A percentile compares a stretch with the other conserved stretches of the same genome.
Evolutionary conservation across 2,888 invertebrate species (phyloP).

Genomic region (Pristionchus japonicus): DNA sequence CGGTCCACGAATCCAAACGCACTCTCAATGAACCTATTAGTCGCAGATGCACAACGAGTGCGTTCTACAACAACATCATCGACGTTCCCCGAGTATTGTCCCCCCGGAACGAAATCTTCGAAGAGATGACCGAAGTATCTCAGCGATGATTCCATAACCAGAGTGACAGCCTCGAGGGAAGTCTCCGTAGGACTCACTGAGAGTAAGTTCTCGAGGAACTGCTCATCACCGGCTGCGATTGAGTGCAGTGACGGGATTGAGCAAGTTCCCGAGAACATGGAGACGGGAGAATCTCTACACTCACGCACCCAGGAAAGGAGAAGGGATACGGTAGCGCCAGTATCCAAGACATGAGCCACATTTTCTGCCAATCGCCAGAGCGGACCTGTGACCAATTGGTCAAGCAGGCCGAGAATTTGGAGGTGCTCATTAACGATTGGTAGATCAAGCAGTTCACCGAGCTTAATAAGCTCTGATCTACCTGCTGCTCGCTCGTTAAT

Average conservation of each 20-base stretch:
- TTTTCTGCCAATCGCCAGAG: not conserved
- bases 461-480: not conserved
- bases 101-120: conserved; percentile 12
- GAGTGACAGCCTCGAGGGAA: not conserved
- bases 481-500: not conserved
- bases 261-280: not conserved
- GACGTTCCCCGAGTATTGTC: not conserved
- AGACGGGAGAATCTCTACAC: not conserved
- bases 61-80: not conserved
- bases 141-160: conserved; percentile 5
- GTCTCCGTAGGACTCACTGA: conserved; percentile 6
- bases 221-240: not conserved
- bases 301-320: not conserved
- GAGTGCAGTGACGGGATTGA: conserved; percentile 12
- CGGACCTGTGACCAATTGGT: not conserved
- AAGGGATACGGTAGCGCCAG: not conserved
- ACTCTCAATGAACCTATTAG: conserved; percentile 22
- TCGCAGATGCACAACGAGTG: conserved; percentile 1
- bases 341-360: not conserved
- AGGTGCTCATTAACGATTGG: not conserved
- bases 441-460: not conserved
- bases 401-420: not conserved
- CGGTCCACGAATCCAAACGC: conserved; percentile 13
- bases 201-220: not conserved
- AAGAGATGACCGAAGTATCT: conserved; percentile 2